Conservation (phyloP, 2,113 vertebrate species). For the Heliornis fulica region DNA sequence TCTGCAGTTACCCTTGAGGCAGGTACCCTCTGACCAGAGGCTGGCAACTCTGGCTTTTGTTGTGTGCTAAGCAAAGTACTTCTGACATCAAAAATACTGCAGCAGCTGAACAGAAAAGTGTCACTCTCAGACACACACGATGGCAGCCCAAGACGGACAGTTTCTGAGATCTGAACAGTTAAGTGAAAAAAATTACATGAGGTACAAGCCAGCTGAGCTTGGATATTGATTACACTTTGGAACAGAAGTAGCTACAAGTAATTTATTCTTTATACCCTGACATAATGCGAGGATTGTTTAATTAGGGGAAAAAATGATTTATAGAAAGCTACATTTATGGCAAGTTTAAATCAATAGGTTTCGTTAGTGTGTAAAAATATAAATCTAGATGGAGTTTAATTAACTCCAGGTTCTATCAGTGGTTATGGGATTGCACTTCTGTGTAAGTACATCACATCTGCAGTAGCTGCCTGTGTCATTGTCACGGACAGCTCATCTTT, state of each 20-base stretch:
- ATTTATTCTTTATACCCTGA: neutral
- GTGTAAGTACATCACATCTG: neutral
- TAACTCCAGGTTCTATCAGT: neutral
- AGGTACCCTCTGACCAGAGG: neutral
- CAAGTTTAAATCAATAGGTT: neutral
- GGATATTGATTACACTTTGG: neutral
- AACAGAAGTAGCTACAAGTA: neutral
- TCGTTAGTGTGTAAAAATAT: neutral
- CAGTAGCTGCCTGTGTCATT: neutral
- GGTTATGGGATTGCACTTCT: neutral
- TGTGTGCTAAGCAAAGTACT: neutral
- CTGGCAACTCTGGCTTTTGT: accelerated
- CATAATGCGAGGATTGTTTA: neutral
- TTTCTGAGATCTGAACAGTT: neutral
- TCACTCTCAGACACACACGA: neutral
- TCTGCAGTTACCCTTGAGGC: accelerated
- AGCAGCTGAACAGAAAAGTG: accelerated
- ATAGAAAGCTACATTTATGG: neutral
- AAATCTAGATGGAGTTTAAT: neutral
- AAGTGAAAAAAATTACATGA: neutral
- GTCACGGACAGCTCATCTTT: neutral
- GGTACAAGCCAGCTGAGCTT: neutral
- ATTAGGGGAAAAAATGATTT: constrained; percentile 15
- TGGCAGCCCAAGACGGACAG: accelerated
- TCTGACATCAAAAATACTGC: neutral